Evolutionary conservation across 2,113 vertebrate genomes (phyloP), one percentile per base, ranked within the genome.

Genomic region (Tetrax tetrax): DNA sequence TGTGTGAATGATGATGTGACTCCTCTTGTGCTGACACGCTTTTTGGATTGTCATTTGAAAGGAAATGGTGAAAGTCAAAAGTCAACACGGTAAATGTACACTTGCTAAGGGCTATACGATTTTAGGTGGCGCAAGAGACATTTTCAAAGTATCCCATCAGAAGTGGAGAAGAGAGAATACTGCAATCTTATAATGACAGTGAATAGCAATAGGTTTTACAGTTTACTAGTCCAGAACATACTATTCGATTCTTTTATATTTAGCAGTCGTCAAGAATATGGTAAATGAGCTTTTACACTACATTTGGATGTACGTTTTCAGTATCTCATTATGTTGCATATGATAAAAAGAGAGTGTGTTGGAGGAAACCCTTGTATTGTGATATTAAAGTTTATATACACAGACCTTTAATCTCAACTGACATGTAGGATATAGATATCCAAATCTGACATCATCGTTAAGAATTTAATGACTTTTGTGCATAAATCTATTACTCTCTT

Each of bases 1-100:
- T 88, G 35, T 57, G 79, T 97, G 97, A 98, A 95, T 95, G 87
- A 90, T 90, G 78, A 90, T 96, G 76, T 14, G 96, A 70, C 45
- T 81, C 33, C 38, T 72, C 51, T 71, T 87, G 68, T 87, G 64
- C 65, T 83, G 86, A 57, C 76, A 65, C 1, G 7, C 85, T 83
- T 85, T 86, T 83, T 90, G 65, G 70, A 77, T 75, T 95, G 94
- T 47, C 31, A 59, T 96, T 97, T 96, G 87, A 96, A 98, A 97
- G 90, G 85, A 94, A 75, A 57, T 84, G 65, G 35, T 33, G 88
- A 47, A 38, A 96, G 94, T 95, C 91, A 90, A 66, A 95, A 96
- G 93, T 95, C 66, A 90, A 51, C 89, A 68, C 53, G 3, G 2
- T 51, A 85, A 90, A 60, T 69, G 53, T 23, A 45, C 7, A 43